Evolutionary conservation across 2,888 invertebrate species (phyloP).

Genomic region (Netelia virgata): DNA sequence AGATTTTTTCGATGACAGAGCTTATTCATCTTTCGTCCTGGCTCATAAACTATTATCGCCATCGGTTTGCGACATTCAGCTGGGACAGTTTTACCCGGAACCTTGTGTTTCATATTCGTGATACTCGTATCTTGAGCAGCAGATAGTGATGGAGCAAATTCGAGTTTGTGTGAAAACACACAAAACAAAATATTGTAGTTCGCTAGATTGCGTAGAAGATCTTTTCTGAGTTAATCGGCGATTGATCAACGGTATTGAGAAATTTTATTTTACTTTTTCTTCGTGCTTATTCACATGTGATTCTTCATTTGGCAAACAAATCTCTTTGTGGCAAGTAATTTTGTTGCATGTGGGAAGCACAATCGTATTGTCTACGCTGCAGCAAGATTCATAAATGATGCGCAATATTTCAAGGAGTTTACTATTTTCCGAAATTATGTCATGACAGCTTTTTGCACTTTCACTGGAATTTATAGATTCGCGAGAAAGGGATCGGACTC

Average conservation of each 20-base stretch:
- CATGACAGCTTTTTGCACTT: neutral
- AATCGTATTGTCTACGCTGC: slow-evolving; percentile 19
- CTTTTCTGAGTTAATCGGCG: neutral
- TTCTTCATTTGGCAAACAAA: slow-evolving; percentile 31
- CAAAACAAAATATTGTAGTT: neutral
- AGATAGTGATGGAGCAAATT: slow-evolving; percentile 6
- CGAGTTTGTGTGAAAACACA: neutral
- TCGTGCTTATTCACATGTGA: neutral
- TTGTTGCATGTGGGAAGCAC: slow-evolving; percentile 11
- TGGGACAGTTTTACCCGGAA: neutral
- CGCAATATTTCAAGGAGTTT: slow-evolving; percentile 26
- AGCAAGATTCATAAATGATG: slow-evolving; percentile 52
- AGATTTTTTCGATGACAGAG: slow-evolving; percentile 37
- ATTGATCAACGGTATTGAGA: neutral
- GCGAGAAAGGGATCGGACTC: neutral
- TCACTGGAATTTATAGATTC: neutral
- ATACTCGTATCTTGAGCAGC: neutral
- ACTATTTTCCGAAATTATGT: neutral
- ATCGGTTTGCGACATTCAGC: slow-evolving; percentile 12
- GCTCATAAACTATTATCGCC: slow-evolving; percentile 49
- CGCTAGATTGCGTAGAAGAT: no score
- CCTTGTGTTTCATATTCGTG: no score
- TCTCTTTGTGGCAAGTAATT: slow-evolving; percentile 36
- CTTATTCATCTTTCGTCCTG: slow-evolving; percentile 17
- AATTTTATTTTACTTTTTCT: slow-evolving; percentile 16